A percentile compares a stretch with the other conserved stretches of the same genome.
phyloP scores from a whole-genome alignment of 1,140 invertebrate genomes.

The Hermetia illucens region DNA sequence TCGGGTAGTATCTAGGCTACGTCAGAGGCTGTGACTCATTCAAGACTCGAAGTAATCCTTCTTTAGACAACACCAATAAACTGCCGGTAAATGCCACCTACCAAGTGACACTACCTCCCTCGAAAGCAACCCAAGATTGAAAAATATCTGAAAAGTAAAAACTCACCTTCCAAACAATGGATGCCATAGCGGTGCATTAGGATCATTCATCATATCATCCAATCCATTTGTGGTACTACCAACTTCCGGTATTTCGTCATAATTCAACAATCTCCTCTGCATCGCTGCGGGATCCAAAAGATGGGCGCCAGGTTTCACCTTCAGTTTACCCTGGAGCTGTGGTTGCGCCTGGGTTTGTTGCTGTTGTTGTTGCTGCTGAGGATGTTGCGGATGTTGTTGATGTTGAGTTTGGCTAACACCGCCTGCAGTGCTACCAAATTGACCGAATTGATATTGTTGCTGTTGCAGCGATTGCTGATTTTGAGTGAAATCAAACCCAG shows the following conservation, averaged over 20 bases:
- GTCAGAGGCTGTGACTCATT: too few species aligned
- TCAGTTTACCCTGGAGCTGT: conserved; percentile 29
- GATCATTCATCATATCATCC: conserved; percentile 30
- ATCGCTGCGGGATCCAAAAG: conserved; percentile 9
- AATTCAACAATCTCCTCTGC: conserved; percentile 11
- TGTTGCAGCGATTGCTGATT: conserved; percentile 12
- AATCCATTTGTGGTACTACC: conserved; percentile 38
- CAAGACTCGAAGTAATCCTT: too few species aligned
- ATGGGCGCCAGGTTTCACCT: conserved; percentile 18
- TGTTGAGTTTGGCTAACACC: too few species aligned
- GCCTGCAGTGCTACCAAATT: too few species aligned
- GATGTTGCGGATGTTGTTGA: background rate
- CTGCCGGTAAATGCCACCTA: too few species aligned
- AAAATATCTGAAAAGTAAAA: too few species aligned
- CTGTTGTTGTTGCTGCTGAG: background rate
- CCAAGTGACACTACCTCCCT: too few species aligned
- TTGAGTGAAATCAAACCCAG: conserved; percentile 2
- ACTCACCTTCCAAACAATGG: conserved; percentile 53
- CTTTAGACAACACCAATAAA: too few species aligned
- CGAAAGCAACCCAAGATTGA: too few species aligned
- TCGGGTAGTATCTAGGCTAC: too few species aligned
- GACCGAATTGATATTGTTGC: conserved; percentile 1
- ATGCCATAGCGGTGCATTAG: conserved; percentile 49
- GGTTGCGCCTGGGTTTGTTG: conserved; percentile 31
- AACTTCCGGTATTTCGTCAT: conserved; percentile 37